Conservation (phyloP, 2,113 vertebrate species). For the Phalacrocorax brasilianus region DNA sequence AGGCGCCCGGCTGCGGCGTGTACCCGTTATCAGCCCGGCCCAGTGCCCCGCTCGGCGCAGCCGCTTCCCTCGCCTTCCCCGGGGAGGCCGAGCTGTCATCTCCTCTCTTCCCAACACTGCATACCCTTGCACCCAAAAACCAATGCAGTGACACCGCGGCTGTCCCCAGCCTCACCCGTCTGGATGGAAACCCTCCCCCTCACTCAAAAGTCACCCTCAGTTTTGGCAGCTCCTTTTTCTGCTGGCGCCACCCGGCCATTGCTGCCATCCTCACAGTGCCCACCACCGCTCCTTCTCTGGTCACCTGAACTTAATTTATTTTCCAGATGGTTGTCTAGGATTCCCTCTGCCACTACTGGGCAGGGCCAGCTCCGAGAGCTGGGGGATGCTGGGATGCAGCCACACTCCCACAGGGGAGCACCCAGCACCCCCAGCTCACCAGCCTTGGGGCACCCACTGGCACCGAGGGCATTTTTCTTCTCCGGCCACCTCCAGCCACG, state of each 20-base stretch:
- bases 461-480: background rate
- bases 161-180: background rate
- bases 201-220: background rate
- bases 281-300: background rate
- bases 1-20: background rate
- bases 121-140: background rate
- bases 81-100: background rate
- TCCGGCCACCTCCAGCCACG: background rate
- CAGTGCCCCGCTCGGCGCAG: background rate
- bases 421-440: background rate
- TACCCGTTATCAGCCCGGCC: background rate
- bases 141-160: fast-evolving
- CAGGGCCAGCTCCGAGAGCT: background rate
- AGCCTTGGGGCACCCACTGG: fast-evolving
- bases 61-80: background rate
- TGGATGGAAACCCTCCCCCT: fast-evolving
- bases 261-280: fast-evolving
- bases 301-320: background rate
- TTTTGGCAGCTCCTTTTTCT: background rate
- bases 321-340: background rate
- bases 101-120: background rate
- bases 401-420: background rate
- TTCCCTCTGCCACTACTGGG: background rate
- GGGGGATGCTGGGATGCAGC: background rate
- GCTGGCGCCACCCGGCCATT: fast-evolving